Evolutionary conservation across 2,888 invertebrate species (phyloP).

Genomic region (Dilophus febrilis): DNA sequence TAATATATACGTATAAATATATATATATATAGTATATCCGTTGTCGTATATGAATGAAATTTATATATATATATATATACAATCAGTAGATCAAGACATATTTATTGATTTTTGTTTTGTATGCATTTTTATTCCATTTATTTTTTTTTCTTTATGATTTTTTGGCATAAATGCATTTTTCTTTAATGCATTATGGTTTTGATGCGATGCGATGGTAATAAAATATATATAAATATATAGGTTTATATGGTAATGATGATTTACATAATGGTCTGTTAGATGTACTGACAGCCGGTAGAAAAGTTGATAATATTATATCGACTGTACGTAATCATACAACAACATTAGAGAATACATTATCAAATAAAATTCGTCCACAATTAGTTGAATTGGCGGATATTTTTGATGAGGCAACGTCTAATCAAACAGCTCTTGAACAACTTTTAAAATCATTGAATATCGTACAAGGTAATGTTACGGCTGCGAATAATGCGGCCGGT

Average conservation of each 20-base stretch:
- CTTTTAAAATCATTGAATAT: conserved; percentile 51
- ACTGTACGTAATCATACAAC: conserved; percentile 70
- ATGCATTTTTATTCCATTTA: background rate
- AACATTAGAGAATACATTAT: conserved; percentile 56
- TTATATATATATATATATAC: background rate
- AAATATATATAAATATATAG: conserved; percentile 12
- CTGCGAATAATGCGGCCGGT: conserved; percentile 57
- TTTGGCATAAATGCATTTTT: conserved; percentile 1
- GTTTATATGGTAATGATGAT: conserved; percentile 87
- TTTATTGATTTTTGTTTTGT: conserved; percentile 1
- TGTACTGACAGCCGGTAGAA: conserved; percentile 60
- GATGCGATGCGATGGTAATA: conserved; percentile 79
- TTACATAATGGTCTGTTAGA: conserved; percentile 78
- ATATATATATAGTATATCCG: background rate
- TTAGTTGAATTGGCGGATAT: conserved; percentile 56
- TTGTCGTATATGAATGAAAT: background rate
- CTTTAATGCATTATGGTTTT: conserved; percentile 29
- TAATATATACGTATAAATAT: conserved; percentile 11
- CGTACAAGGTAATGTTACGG: conserved; percentile 55
- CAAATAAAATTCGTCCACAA: conserved; percentile 49
- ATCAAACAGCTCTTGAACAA: conserved; percentile 57
- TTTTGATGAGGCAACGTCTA: conserved; percentile 57
- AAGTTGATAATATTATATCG: conserved; percentile 62
- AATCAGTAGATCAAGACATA: background rate
- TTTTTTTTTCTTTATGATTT: background rate